Conservation (phyloP, 2,113 vertebrate species). For the Beaufortia kweichowensis region DNA sequence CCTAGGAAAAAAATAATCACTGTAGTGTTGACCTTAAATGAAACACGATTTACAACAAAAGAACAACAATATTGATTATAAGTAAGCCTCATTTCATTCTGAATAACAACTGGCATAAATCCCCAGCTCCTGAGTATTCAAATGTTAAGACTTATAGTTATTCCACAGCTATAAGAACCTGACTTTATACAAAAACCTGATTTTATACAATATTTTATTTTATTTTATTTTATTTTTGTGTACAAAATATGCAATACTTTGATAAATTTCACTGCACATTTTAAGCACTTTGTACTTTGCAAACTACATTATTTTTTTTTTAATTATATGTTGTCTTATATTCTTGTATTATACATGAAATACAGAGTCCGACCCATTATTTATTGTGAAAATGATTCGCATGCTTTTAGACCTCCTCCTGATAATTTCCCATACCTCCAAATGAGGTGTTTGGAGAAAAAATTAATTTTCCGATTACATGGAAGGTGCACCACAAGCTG, state of each 20-base stretch:
- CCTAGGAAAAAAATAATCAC: not conserved
- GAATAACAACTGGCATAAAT: not conserved
- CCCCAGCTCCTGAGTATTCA: too few species aligned
- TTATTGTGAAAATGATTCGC: not conserved
- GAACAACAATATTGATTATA: not conserved
- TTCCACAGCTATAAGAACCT: too few species aligned
- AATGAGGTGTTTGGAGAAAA: constrained; percentile 22
- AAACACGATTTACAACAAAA: constrained; percentile 8
- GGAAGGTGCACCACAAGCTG: constrained; percentile 59
- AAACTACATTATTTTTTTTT: too few species aligned
- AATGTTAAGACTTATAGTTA: too few species aligned
- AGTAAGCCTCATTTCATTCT: not conserved
- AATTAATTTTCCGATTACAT: constrained; percentile 65
- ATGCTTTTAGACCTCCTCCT: not conserved
- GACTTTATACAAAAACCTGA: too few species aligned
- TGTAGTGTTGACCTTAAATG: not conserved
- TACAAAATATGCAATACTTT: too few species aligned
- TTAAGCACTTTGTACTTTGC: too few species aligned
- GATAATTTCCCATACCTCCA: not conserved
- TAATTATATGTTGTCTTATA: not conserved
- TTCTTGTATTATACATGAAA: not conserved
- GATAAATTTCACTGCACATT: too few species aligned
- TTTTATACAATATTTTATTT: too few species aligned
- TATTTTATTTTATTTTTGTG: too few species aligned
- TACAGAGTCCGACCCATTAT: not conserved